phyloP scores from a whole-genome alignment of 2,888 invertebrate genomes.

The Macrophya annulata region DNA sequence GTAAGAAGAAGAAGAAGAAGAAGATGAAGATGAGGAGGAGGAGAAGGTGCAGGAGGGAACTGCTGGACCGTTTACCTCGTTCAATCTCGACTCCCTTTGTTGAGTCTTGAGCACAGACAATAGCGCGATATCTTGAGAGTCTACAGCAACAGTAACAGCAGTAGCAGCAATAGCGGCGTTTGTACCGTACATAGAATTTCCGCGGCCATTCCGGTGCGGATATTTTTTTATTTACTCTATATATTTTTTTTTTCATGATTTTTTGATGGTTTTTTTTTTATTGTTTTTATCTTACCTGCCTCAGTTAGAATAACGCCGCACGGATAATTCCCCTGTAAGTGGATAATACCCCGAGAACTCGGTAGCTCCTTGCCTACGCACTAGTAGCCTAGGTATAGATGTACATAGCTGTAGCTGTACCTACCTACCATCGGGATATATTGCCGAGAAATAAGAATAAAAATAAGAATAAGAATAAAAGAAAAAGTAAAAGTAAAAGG shows the following conservation, averaged over 20 bases:
- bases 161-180: not conserved
- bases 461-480: not conserved
- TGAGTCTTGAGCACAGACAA: slow-evolving; percentile 31
- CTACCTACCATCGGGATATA: not conserved
- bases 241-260: not conserved
- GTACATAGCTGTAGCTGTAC: too few species aligned
- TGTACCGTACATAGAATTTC: not conserved
- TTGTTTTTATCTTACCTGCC: not conserved
- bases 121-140: not conserved
- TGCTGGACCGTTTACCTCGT: slow-evolving; percentile 40
- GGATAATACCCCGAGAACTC: slow-evolving; percentile 72
- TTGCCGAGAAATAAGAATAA: not conserved
- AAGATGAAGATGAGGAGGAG: not conserved
- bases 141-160: not conserved
- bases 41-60: not conserved
- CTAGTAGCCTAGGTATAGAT: too few species aligned
- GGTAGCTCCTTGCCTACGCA: slow-evolving; percentile 74
- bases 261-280: not conserved
- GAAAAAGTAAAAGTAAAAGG: not conserved
- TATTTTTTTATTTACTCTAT: slow-evolving; percentile 60
- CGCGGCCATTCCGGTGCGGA: slow-evolving; percentile 65
- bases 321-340: slow-evolving; percentile 76
- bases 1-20: not conserved
- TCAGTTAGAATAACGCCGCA: slow-evolving; percentile 46
- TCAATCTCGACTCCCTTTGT: slow-evolving; percentile 52